A percentile compares a stretch with the other conserved stretches of the same genome.
phyloP scores from a whole-genome alignment of 2,113 vertebrate genomes.

The Sciurus niger region DNA sequence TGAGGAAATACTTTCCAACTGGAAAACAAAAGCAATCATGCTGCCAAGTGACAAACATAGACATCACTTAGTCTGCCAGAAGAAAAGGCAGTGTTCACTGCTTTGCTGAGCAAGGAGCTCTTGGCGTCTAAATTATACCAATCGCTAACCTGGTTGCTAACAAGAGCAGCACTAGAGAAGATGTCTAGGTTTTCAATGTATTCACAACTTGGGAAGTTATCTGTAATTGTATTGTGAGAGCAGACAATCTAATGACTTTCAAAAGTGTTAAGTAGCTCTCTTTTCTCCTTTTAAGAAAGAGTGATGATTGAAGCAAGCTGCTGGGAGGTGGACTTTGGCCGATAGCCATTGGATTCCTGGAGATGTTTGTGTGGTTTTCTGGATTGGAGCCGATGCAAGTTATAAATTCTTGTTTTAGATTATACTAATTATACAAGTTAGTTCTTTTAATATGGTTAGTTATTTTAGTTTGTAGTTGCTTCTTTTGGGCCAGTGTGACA shows the following conservation, averaged over 20 bases:
- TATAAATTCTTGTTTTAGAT: slow-evolving; percentile 49
- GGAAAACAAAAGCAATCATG: slow-evolving; percentile 64
- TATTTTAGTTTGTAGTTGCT: not conserved
- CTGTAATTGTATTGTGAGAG: slow-evolving; percentile 9
- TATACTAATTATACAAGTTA: slow-evolving; percentile 46
- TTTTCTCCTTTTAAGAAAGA: slow-evolving; percentile 40
- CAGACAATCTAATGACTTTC: slow-evolving; percentile 39
- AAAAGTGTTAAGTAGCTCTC: slow-evolving; percentile 32
- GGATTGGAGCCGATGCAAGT: slow-evolving; percentile 31
- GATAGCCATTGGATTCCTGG: slow-evolving; percentile 46
- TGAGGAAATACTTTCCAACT: slow-evolving; percentile 72
- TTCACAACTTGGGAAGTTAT: not conserved
- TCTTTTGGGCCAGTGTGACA: slow-evolving; percentile 7
- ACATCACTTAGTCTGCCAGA: slow-evolving; percentile 3
- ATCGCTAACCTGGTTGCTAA: not conserved
- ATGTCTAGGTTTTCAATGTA: slow-evolving; percentile 16
- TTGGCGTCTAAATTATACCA: not conserved
- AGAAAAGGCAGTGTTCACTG: not conserved
- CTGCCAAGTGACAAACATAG: slow-evolving; percentile 61
- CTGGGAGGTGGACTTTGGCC: slow-evolving; percentile 56
- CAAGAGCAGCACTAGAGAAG: not conserved
- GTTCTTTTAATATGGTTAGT: not conserved
- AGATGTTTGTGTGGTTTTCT: slow-evolving; percentile 61
- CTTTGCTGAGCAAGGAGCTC: slow-evolving; percentile 2
- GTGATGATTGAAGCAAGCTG: slow-evolving; percentile 66